Base-by-base conservation (phyloP, 2,113 vertebrate genomes). In the Chaetodon trifascialis region DNA sequence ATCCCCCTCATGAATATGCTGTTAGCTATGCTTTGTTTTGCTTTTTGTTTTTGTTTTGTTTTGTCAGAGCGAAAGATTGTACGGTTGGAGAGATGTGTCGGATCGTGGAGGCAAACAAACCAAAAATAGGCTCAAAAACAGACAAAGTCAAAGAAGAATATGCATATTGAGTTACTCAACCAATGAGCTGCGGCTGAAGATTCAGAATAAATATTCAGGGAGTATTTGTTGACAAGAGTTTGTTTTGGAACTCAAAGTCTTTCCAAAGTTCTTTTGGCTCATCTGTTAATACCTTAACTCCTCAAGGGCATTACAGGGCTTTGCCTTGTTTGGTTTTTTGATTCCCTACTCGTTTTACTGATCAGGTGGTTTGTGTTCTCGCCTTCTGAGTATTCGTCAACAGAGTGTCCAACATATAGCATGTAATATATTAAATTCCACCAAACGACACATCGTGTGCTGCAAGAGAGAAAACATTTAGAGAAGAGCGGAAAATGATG, bases 41-140 rank as follows among this genome's bases (percentile, higher is more conserved):
- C 25, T 56, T 4, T 46, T 30, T 30, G 30, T 30, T 30, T n/a
- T 5, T 17, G 3, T n/a, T 64, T 34, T 40, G 5, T 44, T 68
- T 71, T 65, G 42, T 49, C 16, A 40, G 49, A 64, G 59, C 9
- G 76, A 51, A 56, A 60, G 38, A 76, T 16, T 69, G 47, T 51
- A 63, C 3, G 74, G 23, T 55, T 60, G 11, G 66, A 86, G 66
- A 59, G 38, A 83, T 68, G 36, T 66, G 76, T 51, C 71, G 81
- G 75, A 75, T 79, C 74, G 60, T 54, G 25, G 77, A 67, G 67
- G 59, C 38, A 76, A 91, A 82, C 82, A 83, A 72, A 52, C 12
- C 25, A 55, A 72, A 86, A 85, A 70, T 73, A 44, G 21, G 14
- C 8, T 66, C 2, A 49, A 52, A 83, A 68, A 71, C 36, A 80